Evolutionary conservation across 1,140 invertebrate species (phyloP), one percentile per base, ranked within the genome.

Genomic region (Musca vetustissima): DNA sequence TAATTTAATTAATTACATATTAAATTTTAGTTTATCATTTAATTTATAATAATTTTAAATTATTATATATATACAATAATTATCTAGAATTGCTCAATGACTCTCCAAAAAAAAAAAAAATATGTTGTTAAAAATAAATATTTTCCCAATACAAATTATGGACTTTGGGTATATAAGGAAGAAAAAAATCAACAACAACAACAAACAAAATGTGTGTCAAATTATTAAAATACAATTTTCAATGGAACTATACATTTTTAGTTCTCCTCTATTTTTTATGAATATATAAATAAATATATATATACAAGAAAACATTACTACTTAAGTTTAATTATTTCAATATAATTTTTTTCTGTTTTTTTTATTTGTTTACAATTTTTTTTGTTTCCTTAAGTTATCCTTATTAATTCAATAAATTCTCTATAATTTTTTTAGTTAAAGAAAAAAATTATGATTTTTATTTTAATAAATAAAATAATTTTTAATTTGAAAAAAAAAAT

Each of bases 381-480:
- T n/a, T n/a, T n/a, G n/a, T n/a, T 57, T 57, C 53, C 53, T 57
- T 57, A 57, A 57, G 53, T 57, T 57, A 57, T 57, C 7, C 19
- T 43, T 43, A 57, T 15, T 28, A 28, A 28, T 57, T 57, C 15
- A 57, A 15, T 57, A 13, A 57, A n/a, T 57, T 57, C n/a, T n/a
- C n/a, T n/a, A n/a, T n/a, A n/a, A n/a, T n/a, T n/a, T n/a, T n/a
- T 53, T 57, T 21, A 22, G 52, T 24, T 14, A 55, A 32, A 22
- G 25, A 57, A 57, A n/a, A n/a, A 57, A 57, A n/a, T n/a, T 28
- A 57, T 57, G 14, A 57, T 57, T 15, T 28, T 28, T 43, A 28
- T 57, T 28, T 57, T 28, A 57, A 57, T 57, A 57, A 57, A 57
- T 57, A 57, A 57, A n/a, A n/a, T n/a, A n/a, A n/a, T n/a, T 57